phyloP scores from a whole-genome alignment of 1,140 invertebrate species.

The Megalonaias nervosa region DNA sequence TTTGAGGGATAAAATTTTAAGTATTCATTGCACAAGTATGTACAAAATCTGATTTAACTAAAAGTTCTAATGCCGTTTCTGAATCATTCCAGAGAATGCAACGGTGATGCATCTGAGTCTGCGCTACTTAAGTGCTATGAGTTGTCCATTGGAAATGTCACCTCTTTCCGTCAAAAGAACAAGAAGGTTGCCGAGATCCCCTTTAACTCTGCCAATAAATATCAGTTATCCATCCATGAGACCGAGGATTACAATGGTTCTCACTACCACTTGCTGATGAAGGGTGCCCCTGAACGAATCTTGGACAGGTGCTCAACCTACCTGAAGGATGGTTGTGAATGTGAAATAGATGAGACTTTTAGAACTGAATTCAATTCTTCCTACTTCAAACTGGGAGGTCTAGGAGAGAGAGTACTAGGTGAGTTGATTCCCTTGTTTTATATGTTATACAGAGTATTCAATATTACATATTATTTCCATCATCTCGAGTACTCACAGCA shows the following conservation, averaged over 20 bases:
- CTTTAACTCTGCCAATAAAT: constrained; percentile 99
- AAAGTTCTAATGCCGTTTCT: no score
- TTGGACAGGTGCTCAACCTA: constrained; percentile 96
- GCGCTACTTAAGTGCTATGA: constrained; percentile 76
- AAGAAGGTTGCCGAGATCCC: constrained; percentile 98
- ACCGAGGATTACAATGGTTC: constrained; percentile 92
- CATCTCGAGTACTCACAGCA: no score
- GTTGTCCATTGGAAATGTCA: constrained; percentile 91
- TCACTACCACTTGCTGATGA: constrained; percentile 97
- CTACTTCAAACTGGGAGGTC: constrained; percentile 96
- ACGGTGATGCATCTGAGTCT: constrained; percentile 92
- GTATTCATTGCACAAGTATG: no score
- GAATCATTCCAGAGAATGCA: constrained; percentile 73
- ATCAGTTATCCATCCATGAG: constrained; percentile 90
- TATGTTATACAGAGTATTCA: no score
- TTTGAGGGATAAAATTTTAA: no score
- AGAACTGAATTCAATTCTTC: constrained; percentile 98
- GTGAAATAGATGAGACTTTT: constrained; percentile 95
- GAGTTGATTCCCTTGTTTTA: constrained; percentile 13
- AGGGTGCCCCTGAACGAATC: constrained; percentile 98
- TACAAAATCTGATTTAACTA: no score
- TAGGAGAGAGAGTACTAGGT: constrained; percentile 97
- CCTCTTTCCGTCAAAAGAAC: constrained; percentile 89
- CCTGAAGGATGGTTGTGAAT: constrained; percentile 96
- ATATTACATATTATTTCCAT: no score